Conservation (phyloP, 2,888 invertebrate genomes). For the Cremastinae sp. region DNA sequence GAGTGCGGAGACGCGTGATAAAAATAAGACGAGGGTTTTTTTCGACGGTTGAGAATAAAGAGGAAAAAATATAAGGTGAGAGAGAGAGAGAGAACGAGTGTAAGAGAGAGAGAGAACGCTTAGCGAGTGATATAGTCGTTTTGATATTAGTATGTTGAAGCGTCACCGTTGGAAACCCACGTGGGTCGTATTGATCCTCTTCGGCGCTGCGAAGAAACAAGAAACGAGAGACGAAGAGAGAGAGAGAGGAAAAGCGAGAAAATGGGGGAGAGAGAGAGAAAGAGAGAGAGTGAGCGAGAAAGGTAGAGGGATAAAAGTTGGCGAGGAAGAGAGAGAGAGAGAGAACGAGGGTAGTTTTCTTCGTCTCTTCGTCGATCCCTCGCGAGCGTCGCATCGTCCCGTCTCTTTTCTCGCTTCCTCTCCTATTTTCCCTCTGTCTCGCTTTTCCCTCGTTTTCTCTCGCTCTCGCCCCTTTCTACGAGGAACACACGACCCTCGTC, state of each 20-base stretch:
- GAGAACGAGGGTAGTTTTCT: slow-evolving; percentile 49
- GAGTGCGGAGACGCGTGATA: not conserved
- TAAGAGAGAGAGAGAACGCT: slow-evolving; percentile 10
- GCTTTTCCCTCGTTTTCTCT: slow-evolving; percentile 32
- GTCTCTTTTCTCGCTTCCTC: slow-evolving; percentile 59
- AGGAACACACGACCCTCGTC: no score
- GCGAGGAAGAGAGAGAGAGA: slow-evolving; percentile 26
- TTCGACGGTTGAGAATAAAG: not conserved
- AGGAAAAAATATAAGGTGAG: not conserved
- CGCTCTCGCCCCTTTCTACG: not conserved
- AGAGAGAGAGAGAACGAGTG: slow-evolving; percentile 1
- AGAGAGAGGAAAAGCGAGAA: slow-evolving; percentile 50
- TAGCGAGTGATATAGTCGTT: not conserved
- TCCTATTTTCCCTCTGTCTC: slow-evolving; percentile 36
- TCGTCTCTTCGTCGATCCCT: slow-evolving; percentile 48
- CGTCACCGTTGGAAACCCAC: slow-evolving; percentile 76
- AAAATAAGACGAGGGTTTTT: not conserved
- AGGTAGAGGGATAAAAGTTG: slow-evolving; percentile 47
- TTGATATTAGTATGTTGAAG: slow-evolving; percentile 54
- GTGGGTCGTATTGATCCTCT: slow-evolving; percentile 80
- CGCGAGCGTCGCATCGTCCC: slow-evolving; percentile 50
- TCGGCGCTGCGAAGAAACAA: slow-evolving; percentile 70
- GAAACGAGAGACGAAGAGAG: slow-evolving; percentile 63
- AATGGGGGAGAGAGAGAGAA: slow-evolving; percentile 50
- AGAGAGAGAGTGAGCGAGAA: slow-evolving; percentile 68